Evolutionary conservation across 2,113 vertebrate genomes (phyloP).

Genomic region (Clarias batrachus): DNA sequence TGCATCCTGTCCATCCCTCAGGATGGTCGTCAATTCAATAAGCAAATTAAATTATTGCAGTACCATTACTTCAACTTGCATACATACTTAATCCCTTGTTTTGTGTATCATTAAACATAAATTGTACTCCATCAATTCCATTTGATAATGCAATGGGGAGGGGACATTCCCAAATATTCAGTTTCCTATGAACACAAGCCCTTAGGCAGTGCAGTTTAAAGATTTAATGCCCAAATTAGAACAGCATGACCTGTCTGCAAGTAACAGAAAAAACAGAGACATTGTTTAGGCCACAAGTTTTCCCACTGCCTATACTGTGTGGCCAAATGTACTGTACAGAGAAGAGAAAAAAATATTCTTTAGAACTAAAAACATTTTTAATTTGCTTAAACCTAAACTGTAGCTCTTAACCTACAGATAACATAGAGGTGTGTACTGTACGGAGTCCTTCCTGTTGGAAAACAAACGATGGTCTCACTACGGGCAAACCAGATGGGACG

Average conservation of each 20-base stretch:
- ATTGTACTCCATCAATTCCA: conserved; percentile 35
- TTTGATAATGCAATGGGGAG: conserved; percentile 33
- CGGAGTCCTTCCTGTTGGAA: too few relatives aligned
- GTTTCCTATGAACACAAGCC: conserved; percentile 21
- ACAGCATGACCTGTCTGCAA: conserved; percentile 37
- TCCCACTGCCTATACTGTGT: neutral
- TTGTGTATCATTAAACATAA: conserved; percentile 51
- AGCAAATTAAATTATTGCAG: conserved; percentile 63
- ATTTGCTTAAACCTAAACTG: neutral
- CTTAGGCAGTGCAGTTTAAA: conserved; percentile 8
- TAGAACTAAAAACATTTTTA: neutral
- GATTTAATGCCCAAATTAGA: conserved; percentile 44
- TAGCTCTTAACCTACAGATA: too few relatives aligned
- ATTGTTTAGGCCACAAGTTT: neutral
- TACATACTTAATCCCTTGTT: conserved; percentile 61
- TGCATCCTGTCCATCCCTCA: conserved; percentile 47
- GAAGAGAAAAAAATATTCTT: neutral
- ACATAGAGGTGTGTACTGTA: too few relatives aligned
- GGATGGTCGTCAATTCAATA: conserved; percentile 66
- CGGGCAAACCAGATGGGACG: too few relatives aligned
- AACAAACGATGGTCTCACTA: too few relatives aligned
- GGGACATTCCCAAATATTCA: conserved; percentile 15
- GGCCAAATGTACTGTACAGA: neutral
- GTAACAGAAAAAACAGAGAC: conserved; percentile 15
- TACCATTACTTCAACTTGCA: conserved; percentile 59